A percentile compares a stretch with the other conserved stretches of the same genome.
Conservation (phyloP, 1,140 invertebrate species). For the Epicauta chinensis region DNA sequence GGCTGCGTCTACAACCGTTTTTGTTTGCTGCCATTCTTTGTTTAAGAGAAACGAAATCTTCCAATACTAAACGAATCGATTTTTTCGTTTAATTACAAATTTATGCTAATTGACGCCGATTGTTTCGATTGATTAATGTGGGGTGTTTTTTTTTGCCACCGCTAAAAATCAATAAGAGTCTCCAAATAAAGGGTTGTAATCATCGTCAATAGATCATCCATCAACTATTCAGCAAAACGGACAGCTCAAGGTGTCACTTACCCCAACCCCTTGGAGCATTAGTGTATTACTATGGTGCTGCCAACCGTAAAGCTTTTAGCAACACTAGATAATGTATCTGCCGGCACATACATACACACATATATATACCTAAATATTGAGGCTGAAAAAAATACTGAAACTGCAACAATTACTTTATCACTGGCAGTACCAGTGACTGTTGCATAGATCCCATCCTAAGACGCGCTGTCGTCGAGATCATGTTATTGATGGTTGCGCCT, state of each 20-base stretch:
- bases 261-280: constrained; percentile 25
- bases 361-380: no score
- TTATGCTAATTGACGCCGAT: no score
- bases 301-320: constrained; percentile 26
- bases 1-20: constrained; percentile 26
- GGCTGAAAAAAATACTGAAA: no score
- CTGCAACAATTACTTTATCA: no score
- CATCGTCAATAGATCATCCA: constrained; percentile 21
- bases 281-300: constrained; percentile 28
- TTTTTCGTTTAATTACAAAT: no score
- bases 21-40: constrained; percentile 38
- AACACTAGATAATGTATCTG: constrained; percentile 17
- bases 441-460: constrained; percentile 3
- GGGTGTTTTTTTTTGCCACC: no score
- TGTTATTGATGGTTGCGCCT: constrained; percentile 31
- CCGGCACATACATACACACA: background rate
- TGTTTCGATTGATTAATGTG: no score
- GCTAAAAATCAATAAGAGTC: no score
- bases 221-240: constrained; percentile 29
- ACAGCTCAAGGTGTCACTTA: constrained; percentile 32
- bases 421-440: background rate
- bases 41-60: constrained; percentile 35
- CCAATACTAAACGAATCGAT: no score
- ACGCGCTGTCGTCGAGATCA: constrained; percentile 17
- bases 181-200: constrained; percentile 13